Percentiles rank a stretch among this genome's conserved stretches.
Conservation (phyloP, 2,888 invertebrate genomes). For the Lingula anatina region DNA sequence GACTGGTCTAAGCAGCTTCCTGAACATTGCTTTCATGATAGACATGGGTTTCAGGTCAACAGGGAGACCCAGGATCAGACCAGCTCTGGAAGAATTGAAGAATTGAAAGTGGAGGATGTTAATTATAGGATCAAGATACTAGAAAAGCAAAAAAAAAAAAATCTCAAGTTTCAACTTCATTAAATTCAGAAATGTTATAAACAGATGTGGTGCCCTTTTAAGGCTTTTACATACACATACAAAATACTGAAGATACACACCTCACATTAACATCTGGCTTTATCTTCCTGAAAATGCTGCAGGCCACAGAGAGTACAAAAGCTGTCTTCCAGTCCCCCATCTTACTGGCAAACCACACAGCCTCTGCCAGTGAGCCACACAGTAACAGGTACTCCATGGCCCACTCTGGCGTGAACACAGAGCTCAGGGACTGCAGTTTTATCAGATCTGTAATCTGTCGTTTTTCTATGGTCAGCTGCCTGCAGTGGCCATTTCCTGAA, state of each 20-base stretch:
- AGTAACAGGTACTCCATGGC: conserved; percentile 44
- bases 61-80: neutral
- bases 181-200: too few species aligned
- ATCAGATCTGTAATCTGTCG: conserved; percentile 32
- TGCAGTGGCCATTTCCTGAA: too few species aligned
- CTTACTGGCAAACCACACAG: conserved; percentile 42
- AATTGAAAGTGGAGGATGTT: neutral
- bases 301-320: conserved; percentile 34
- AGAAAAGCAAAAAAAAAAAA: too few species aligned
- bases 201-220: too few species aligned
- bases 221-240: too few species aligned
- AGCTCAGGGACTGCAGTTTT: conserved; percentile 26
- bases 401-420: conserved; percentile 41
- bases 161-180: too few species aligned
- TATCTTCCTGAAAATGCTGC: conserved; percentile 23
- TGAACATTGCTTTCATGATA: neutral
- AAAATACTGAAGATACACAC: conserved; percentile 17
- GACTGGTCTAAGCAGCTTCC: too few species aligned
- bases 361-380: conserved; percentile 43
- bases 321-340: conserved; percentile 51
- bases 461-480: too few species aligned
- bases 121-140: neutral
- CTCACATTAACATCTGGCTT: conserved; percentile 28
- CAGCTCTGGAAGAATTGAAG: neutral
- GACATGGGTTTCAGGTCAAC: neutral